A percentile compares a stretch with the other conserved stretches of the same genome.
These are phyloP conservation scores for Tetrax tetrax DNA, from an alignment of 2,113 vertebrate genomes.

Conservation along the genomic window DNA sequence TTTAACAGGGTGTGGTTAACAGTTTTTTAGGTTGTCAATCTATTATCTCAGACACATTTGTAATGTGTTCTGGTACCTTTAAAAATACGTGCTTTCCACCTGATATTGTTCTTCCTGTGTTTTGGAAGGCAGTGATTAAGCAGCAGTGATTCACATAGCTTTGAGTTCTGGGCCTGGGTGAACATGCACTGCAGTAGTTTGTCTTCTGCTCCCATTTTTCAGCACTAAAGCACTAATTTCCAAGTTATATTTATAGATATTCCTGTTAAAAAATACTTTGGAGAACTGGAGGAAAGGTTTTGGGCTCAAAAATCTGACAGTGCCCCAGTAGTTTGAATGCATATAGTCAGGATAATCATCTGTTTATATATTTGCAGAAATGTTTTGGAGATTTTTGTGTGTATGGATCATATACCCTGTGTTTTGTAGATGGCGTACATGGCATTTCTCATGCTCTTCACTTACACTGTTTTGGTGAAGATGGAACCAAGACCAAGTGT, in stretches of 20 bases:
- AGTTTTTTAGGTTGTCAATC: neutral
- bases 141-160: neutral
- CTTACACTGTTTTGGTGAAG: slow-evolving; percentile 90
- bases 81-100: neutral
- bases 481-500: slow-evolving; percentile 85
- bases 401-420: neutral
- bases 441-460: slow-evolving; percentile 92
- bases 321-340: neutral
- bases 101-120: neutral
- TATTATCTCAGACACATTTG: neutral
- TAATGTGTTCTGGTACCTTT: neutral
- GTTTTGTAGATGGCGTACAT: slow-evolving; percentile 88
- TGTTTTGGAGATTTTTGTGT: neutral
- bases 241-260: neutral
- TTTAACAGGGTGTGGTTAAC: neutral
- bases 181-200: rapidly evolving
- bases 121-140: neutral
- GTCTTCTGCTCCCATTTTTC: neutral
- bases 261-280: neutral
- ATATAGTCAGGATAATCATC: neutral
- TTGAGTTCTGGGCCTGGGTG: neutral
- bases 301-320: neutral
- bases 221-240: neutral
- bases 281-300: neutral
- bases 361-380: neutral